Base-by-base conservation (phyloP, 2,888 invertebrate species). In the Oscheius sp. region DNA sequence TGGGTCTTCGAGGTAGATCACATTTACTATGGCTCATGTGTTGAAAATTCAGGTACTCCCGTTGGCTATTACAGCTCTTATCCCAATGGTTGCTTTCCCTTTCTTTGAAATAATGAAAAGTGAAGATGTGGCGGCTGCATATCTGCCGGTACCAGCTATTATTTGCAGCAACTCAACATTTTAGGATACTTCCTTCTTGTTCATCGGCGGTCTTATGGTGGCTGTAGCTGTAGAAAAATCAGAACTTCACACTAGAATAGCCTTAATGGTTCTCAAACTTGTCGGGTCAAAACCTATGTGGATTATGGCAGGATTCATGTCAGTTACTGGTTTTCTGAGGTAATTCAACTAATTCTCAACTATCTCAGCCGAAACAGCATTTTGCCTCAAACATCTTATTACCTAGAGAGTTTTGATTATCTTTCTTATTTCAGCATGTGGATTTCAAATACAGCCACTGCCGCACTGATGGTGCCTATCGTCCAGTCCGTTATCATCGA, bases 401-500 rank as follows among this genome's bases (percentile, higher is more conserved):
- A n/a, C n/a, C n/a, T n/a, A n/a, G n/a, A n/a, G n/a, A n/a, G n/a
- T n/a, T n/a, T n/a, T n/a, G n/a, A n/a, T n/a, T n/a, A n/a, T n/a
- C n/a, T n/a, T 41, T 46, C n/a, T 45, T 13, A 25, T 69, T 76
- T 59, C 63, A 83, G 82, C 73, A 84, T 87, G 84, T 87, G 82
- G 81, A 87, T 87, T 52, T 87, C 87, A 66, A 90, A 90, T 86
- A 90, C 90, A 0, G 90, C 90, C 9, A 90, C 88, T 0, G 84
- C 88, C 7, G 87, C 85, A 12, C 94, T 95, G 94, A 95, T 95
- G 95, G 85, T 85, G 5, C 85, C 85, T 46, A 85, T 85, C 68
- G 81, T 81, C 0, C 84, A 84, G 71, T 81, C 82, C 29, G 84
- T 85, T 7, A 83, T 84, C 58, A 75, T 76, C 1, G 83, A 85